These are phyloP conservation scores for Oreochromis spilurus DNA, from an alignment of 2,113 vertebrate genomes.

Conservation along the genomic window DNA sequence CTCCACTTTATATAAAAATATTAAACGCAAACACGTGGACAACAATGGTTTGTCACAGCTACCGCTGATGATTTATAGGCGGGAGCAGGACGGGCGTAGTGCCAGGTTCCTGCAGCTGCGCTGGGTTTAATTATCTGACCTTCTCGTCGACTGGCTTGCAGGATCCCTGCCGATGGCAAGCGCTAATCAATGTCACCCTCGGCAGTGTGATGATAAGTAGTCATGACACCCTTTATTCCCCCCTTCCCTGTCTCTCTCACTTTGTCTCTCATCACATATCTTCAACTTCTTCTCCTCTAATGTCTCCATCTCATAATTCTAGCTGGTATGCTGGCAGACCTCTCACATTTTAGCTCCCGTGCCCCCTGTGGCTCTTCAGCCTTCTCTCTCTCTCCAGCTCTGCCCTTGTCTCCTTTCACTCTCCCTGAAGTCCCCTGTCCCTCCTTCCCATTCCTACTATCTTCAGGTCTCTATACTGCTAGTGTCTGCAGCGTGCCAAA, in stretches of 20 bases:
- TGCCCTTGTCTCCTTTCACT: background rate
- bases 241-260: background rate
- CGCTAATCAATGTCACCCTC: conserved; percentile 63
- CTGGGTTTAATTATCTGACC: conserved; percentile 68
- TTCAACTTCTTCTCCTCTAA: conserved; percentile 8
- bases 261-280: conserved; percentile 18
- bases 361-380: background rate
- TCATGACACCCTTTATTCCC: conserved; percentile 38
- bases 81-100: background rate
- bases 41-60: background rate
- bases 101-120: conserved; percentile 44
- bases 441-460: background rate
- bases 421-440: background rate
- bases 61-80: background rate
- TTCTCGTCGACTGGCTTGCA: conserved; percentile 32
- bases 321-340: background rate
- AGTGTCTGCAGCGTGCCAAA: conserved; percentile 3
- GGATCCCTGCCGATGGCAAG: conserved; percentile 35
- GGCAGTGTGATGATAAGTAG: conserved; percentile 49
- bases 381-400: background rate
- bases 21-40: background rate
- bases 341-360: background rate
- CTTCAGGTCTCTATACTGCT: background rate
- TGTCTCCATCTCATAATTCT: background rate
- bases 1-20: background rate